These are phyloP conservation scores for Aegithalos caudatus DNA, from an alignment of 2,113 vertebrate species.

Conservation along the genomic window DNA sequence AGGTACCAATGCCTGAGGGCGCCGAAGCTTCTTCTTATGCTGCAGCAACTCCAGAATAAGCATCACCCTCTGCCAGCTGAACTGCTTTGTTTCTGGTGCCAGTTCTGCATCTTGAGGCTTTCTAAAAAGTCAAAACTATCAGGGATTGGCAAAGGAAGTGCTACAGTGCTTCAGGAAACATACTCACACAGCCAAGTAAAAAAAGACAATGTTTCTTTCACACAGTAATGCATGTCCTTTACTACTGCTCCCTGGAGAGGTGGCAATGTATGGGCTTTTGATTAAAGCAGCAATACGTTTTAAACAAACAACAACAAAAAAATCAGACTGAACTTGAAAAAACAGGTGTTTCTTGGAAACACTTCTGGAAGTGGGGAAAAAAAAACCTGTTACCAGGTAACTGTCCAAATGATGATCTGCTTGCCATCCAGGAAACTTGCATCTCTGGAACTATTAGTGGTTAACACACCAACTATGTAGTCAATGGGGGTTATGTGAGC, in stretches of 20 bases:
- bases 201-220: neutral
- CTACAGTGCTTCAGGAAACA: neutral
- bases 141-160: neutral
- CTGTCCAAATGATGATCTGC: neutral
- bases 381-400: neutral
- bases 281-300: neutral
- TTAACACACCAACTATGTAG: neutral
- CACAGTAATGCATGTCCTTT: neutral
- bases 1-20: slow-evolving; percentile 81
- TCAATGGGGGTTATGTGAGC: accelerated
- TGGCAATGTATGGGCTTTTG: neutral
- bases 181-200: neutral
- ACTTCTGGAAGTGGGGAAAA: neutral
- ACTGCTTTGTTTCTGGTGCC: slow-evolving; percentile 55
- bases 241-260: neutral
- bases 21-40: slow-evolving; percentile 93
- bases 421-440: neutral
- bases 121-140: slow-evolving; percentile 60
- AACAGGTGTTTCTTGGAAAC: neutral
- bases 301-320: neutral
- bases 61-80: slow-evolving; percentile 86
- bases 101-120: slow-evolving; percentile 69
- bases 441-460: neutral
- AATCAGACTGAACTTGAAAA: neutral
- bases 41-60: slow-evolving; percentile 93